phyloP scores from a whole-genome alignment of 2,797 vertebrate species.

The Lagocephalus sceleratus region DNA sequence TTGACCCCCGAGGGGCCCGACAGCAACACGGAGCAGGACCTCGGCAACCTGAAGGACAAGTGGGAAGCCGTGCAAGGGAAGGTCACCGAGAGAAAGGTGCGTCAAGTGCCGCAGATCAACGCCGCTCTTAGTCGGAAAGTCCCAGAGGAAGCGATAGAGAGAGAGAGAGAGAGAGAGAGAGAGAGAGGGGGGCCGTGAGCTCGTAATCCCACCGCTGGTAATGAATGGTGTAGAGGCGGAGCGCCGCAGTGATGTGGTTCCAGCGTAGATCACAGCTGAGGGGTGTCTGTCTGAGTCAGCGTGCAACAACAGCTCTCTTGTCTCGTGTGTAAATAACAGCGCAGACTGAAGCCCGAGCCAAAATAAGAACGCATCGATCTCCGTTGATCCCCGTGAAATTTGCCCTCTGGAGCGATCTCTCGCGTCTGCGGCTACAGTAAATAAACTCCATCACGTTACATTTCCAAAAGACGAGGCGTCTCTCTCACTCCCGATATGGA shows the following conservation, averaged over 20 bases:
- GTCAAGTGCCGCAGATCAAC: slow-evolving; percentile 13
- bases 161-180: slow-evolving; percentile 29
- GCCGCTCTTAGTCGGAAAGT: slow-evolving; percentile 10
- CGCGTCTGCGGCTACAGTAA: slow-evolving; percentile 19
- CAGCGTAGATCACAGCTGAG: slow-evolving; percentile 34
- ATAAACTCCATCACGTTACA: slow-evolving; percentile 10
- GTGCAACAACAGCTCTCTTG: slow-evolving; percentile 29
- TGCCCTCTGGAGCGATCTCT: slow-evolving; percentile 7
- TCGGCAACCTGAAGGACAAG: slow-evolving; percentile 90
- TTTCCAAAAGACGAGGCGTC: not conserved
- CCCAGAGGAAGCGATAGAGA: slow-evolving; percentile 27
- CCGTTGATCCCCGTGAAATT: not conserved
- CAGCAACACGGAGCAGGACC: slow-evolving; percentile 90
- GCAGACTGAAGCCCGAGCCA: slow-evolving; percentile 20
- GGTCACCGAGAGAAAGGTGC: slow-evolving; percentile 90
- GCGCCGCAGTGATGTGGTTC: slow-evolving; percentile 60
- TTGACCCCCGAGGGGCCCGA: slow-evolving; percentile 82
- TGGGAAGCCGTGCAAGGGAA: slow-evolving; percentile 91
- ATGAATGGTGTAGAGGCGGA: slow-evolving; percentile 41
- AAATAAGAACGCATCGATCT: slow-evolving; percentile 18
- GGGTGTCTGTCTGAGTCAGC: slow-evolving; percentile 35
- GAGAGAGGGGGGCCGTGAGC: slow-evolving; percentile 36
- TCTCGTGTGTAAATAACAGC: slow-evolving; percentile 29
- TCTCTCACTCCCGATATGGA: slow-evolving; percentile 45
- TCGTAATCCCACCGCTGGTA: slow-evolving; percentile 49